These are phyloP conservation scores for Liasis olivaceus DNA, from an alignment of 2,797 vertebrate genomes.

Conservation along the genomic window DNA sequence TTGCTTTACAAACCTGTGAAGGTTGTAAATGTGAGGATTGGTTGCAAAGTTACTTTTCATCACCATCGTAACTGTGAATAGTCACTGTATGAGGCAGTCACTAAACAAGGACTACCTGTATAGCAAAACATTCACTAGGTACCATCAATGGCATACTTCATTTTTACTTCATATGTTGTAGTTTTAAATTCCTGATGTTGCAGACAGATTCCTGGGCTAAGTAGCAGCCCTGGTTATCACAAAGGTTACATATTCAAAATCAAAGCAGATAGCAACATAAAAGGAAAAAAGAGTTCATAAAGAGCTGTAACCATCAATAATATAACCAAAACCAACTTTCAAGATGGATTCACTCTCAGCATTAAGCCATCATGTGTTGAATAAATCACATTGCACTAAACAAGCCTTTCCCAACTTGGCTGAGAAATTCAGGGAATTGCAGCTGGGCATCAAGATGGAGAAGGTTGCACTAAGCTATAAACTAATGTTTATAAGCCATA, in stretches of 20 bases:
- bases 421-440: not conserved
- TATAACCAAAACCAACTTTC: not conserved
- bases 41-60: not conserved
- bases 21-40: not conserved
- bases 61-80: not conserved
- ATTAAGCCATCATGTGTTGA: not conserved
- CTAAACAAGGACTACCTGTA: not conserved
- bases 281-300: not conserved
- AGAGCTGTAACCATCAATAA: not conserved
- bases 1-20: not conserved
- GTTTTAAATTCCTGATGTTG: not conserved
- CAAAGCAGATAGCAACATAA: not conserved
- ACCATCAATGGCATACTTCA: too few species aligned
- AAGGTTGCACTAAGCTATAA: not conserved
- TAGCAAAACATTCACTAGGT: not conserved
- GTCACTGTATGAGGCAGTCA: not conserved
- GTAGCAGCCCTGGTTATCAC: not conserved
- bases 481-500: not conserved
- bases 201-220: not conserved
- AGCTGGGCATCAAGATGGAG: not conserved
- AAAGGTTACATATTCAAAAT: not conserved
- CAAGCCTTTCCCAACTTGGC: not conserved
- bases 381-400: not conserved
- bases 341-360: not conserved
- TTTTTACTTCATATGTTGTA: not conserved